phyloP scores from a whole-genome alignment of 2,888 invertebrate species.

The Orchesella flavescens region DNA sequence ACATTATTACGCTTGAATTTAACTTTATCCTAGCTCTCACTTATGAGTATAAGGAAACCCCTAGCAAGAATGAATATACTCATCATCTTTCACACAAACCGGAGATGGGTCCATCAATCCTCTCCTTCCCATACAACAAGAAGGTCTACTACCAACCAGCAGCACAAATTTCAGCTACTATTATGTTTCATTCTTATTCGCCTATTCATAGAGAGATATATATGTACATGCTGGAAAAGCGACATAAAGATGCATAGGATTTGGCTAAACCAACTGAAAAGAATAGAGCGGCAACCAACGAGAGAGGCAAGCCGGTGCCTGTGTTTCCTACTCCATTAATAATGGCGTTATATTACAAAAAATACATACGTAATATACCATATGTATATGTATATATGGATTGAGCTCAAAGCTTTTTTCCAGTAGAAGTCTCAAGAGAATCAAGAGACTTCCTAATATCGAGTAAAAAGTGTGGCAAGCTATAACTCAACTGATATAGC shows the following conservation, averaged over 20 bases:
- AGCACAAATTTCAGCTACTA: background rate
- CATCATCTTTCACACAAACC: conserved; percentile 56
- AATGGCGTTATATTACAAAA: conserved; percentile 20
- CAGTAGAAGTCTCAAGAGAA: conserved; percentile 40
- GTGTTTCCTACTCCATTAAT: conserved; percentile 37
- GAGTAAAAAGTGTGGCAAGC: conserved; percentile 37
- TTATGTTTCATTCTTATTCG: background rate
- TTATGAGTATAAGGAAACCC: conserved; percentile 3
- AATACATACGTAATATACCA: background rate
- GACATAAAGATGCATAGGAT: background rate
- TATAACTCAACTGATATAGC: conserved; percentile 1
- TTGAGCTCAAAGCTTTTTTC: conserved; percentile 10
- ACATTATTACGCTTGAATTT: conserved; percentile 54
- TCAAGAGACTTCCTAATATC: conserved; percentile 23
- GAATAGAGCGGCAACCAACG: background rate
- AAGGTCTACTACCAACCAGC: background rate
- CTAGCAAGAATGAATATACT: conserved; percentile 44
- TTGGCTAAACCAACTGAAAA: conserved; percentile 6
- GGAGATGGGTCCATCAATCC: conserved; percentile 63
- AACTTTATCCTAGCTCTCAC: conserved; percentile 34
- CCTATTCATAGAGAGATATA: background rate
- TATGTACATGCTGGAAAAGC: background rate
- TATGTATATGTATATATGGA: background rate
- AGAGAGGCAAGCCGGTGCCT: background rate
- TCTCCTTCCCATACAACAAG: conserved; percentile 9